Conservation (phyloP, 2,113 vertebrate genomes). For the Elephas maximus region DNA sequence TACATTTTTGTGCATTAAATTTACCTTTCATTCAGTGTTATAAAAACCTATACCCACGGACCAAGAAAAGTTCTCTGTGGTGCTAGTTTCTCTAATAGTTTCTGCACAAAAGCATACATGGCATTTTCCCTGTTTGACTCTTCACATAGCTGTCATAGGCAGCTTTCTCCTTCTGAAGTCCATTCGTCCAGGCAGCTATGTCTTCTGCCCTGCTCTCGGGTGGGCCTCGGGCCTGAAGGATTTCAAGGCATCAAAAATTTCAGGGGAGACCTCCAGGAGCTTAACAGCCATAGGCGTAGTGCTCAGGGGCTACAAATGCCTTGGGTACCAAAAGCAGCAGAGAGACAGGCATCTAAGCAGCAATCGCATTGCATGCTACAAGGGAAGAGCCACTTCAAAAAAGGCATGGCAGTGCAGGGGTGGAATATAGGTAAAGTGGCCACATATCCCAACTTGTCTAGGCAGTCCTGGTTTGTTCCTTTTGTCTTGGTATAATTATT, state of each 20-base stretch:
- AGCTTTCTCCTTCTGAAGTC: conserved; percentile 1
- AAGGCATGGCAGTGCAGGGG: background rate
- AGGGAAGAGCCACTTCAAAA: conserved; percentile 2
- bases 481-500: background rate
- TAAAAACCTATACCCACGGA: background rate
- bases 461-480: background rate
- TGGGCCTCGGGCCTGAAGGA: conserved; percentile 12
- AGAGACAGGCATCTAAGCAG: background rate
- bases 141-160: background rate
- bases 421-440: background rate
- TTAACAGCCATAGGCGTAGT: background rate
- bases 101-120: background rate
- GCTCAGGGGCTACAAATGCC: conserved; percentile 1
- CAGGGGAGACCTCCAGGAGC: background rate
- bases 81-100: conserved; percentile 14
- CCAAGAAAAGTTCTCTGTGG: conserved; percentile 7
- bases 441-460: background rate
- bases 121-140: conserved; percentile 17
- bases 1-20: conserved; percentile 47
- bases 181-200: background rate
- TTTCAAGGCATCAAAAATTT: conserved; percentile 62
- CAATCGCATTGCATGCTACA: background rate
- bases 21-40: conserved; percentile 46
- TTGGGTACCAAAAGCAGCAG: conserved; percentile 1
- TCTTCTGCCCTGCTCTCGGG: conserved; percentile 52